phyloP scores from a whole-genome alignment of 2,888 invertebrate genomes.

The Ectemnius continuus region DNA sequence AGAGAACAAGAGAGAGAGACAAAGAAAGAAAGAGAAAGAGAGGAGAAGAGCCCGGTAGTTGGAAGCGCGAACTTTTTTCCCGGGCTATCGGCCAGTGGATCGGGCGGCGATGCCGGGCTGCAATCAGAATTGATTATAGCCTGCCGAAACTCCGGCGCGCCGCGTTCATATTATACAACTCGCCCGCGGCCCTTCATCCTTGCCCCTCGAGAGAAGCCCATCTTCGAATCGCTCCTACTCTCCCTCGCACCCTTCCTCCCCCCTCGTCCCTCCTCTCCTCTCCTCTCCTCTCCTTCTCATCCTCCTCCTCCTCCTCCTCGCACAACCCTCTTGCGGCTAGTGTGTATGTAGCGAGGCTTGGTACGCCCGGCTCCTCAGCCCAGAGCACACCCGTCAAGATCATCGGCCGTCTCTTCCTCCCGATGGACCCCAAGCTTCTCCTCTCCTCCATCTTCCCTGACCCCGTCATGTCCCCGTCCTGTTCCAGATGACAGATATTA shows the following conservation, averaged over 20 bases:
- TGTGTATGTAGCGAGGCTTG: background rate
- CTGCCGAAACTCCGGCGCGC: slow-evolving; percentile 76
- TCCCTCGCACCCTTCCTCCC: slow-evolving; percentile 56
- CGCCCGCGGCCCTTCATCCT: slow-evolving; percentile 62
- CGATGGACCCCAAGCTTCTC: no score
- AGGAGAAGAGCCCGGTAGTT: slow-evolving; percentile 69
- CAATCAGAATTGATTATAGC: slow-evolving; percentile 78
- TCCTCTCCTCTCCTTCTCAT: slow-evolving; percentile 57
- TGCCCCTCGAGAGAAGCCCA: slow-evolving; percentile 19
- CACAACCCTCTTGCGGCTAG: background rate
- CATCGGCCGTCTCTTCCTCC: no score
- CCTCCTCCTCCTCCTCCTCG: background rate
- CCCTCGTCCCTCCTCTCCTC: background rate
- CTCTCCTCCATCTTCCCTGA: no score
- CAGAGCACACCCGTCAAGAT: no score
- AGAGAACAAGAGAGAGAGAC: no score
- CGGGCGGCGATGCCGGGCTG: slow-evolving; percentile 75
- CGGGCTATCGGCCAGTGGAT: slow-evolving; percentile 74
- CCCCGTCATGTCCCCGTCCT: no score
- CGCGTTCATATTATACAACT: slow-evolving; percentile 73
- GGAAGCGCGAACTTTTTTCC: slow-evolving; percentile 73
- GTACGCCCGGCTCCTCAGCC: no score
- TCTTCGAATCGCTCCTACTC: background rate
- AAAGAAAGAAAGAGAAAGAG: no score
- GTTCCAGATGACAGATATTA: background rate